Evolutionary conservation across 2,888 invertebrate genomes (phyloP).

Genomic region (Antitype chi): DNA sequence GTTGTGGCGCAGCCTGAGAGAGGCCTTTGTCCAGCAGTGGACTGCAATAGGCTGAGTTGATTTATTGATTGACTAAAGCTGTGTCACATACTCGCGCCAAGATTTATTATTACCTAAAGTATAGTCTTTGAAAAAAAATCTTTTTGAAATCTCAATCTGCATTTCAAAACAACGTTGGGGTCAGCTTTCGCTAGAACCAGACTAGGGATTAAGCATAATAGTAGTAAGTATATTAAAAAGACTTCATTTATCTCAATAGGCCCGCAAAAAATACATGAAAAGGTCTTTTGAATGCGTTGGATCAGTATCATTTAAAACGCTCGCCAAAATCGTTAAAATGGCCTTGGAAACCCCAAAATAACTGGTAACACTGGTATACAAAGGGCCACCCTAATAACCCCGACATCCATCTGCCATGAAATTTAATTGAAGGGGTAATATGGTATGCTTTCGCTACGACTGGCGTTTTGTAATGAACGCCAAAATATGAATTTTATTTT

Average conservation of each 20-base stretch:
- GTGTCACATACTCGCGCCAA: neutral
- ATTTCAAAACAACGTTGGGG: neutral
- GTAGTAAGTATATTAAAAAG: constrained; percentile 4
- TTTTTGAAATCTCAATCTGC: neutral
- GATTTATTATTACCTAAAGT: neutral
- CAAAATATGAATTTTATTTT: neutral
- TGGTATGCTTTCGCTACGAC: neutral
- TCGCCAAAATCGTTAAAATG: neutral
- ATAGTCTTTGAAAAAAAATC: neutral
- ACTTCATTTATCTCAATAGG: neutral
- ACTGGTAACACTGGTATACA: constrained; percentile 7
- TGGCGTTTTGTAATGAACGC: neutral
- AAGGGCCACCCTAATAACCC: neutral
- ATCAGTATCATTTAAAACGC: constrained; percentile 4
- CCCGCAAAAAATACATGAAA: constrained; percentile 6
- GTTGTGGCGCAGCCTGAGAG: too few relatives aligned
- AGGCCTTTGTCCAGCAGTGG: too few relatives aligned
- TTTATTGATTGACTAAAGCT: too few relatives aligned
- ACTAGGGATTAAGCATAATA: constrained; percentile 3
- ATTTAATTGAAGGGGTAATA: neutral
- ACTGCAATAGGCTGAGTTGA: too few relatives aligned
- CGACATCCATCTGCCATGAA: neutral
- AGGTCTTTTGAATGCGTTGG: neutral
- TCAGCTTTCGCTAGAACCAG: neutral
- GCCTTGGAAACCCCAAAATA: constrained; percentile 5